phyloP scores from a whole-genome alignment of 2,888 invertebrate genomes.

The Spodoptera littoralis region DNA sequence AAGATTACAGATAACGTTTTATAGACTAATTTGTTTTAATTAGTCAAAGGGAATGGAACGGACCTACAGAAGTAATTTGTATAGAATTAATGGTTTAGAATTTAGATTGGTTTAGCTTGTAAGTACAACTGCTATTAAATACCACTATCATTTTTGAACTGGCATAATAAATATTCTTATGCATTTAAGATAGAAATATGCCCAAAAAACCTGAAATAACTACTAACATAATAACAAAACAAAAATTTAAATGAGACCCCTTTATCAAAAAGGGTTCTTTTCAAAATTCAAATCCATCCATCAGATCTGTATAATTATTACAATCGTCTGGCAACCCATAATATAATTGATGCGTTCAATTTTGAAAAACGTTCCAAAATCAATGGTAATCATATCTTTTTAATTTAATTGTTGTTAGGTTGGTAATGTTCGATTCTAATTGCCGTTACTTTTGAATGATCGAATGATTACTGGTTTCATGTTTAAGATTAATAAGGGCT shows the following conservation, averaged over 20 bases:
- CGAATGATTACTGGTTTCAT: slow-evolving; percentile 53
- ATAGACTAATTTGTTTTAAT: slow-evolving; percentile 53
- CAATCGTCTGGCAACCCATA: slow-evolving; percentile 57
- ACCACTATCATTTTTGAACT: slow-evolving; percentile 17
- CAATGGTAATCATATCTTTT: slow-evolving; percentile 42
- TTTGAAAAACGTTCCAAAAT: slow-evolving; percentile 51
- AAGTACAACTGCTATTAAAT: too few species aligned
- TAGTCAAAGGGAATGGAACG: slow-evolving; percentile 25
- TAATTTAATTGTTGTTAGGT: slow-evolving; percentile 48
- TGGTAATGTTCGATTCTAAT: slow-evolving; percentile 39
- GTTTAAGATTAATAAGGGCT: slow-evolving; percentile 42
- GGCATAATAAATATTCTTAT: slow-evolving; percentile 14
- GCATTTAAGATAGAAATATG: slow-evolving; percentile 17
- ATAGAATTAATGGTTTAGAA: too few species aligned
- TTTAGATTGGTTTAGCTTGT: too few species aligned
- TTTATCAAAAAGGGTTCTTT: slow-evolving; percentile 56
- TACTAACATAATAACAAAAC: slow-evolving; percentile 21
- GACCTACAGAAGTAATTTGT: slow-evolving; percentile 11
- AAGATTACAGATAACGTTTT: slow-evolving; percentile 53
- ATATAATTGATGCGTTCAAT: slow-evolving; percentile 52
- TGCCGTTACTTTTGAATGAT: slow-evolving; percentile 51
- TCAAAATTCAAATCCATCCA: slow-evolving; percentile 46
- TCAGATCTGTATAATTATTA: slow-evolving; percentile 57
- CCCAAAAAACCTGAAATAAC: slow-evolving; percentile 28
- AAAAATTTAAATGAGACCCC: slow-evolving; percentile 41